Conservation (phyloP, 2,113 vertebrate genomes). For the Dasypus novemcinctus region DNA sequence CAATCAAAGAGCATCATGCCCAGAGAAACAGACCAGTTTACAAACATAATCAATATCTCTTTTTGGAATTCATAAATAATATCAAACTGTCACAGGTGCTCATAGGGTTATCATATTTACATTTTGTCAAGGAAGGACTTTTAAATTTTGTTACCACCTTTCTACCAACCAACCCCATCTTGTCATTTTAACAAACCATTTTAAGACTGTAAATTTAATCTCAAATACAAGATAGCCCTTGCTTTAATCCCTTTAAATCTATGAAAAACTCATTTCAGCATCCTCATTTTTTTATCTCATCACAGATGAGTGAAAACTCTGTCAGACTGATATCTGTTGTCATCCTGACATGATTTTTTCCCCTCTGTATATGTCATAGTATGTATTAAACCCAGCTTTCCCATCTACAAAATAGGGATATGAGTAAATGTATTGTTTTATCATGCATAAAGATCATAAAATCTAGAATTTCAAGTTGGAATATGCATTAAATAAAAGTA, state of each 20-base stretch:
- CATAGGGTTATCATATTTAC: neutral
- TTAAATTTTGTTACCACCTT: neutral
- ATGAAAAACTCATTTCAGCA: neutral
- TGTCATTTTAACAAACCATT: neutral
- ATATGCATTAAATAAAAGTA: neutral
- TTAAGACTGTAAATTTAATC: constrained; percentile 28
- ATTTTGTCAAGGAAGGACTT: neutral
- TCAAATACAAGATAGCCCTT: neutral
- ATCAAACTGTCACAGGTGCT: too few species aligned
- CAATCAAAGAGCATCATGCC: too few species aligned
- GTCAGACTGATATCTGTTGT: neutral
- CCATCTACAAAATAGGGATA: neutral
- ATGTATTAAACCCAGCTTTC: neutral
- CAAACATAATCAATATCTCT: too few species aligned
- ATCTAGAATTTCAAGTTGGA: neutral
- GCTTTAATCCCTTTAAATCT: neutral
- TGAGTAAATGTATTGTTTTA: neutral
- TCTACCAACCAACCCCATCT: neutral
- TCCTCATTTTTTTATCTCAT: neutral
- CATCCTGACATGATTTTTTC: neutral
- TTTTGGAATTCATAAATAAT: too few species aligned
- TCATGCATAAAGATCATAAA: neutral
- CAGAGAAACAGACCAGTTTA: too few species aligned
- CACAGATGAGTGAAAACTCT: neutral
- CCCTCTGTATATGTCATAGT: neutral